Evolutionary conservation across 2,888 invertebrate species (phyloP), one percentile per base, ranked within the genome.

Genomic region (Eupeodes latifasciatus): DNA sequence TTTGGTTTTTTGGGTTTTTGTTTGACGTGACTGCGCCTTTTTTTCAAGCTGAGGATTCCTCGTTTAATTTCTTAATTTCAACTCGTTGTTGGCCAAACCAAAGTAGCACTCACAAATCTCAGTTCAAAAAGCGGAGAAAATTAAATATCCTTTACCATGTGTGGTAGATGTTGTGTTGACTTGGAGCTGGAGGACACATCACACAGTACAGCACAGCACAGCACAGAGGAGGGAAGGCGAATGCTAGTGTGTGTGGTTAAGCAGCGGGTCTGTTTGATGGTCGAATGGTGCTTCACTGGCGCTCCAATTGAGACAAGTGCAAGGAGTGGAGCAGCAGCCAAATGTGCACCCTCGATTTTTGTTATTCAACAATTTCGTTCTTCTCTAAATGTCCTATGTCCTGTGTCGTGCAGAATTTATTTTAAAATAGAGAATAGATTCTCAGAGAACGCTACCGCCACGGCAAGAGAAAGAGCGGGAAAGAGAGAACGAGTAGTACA

Each of bases 221-320:
- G 19, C 27, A 14, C 47, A 74, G 66, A 49, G 66, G 51, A 57
- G 49, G 74, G 14, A 53, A 62, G 47, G 44, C n/a, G 44, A 36
- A 36, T 36, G 51, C 34, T 14, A 55, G 40, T 57, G 49, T 77
- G 44, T 75, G 75, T 81, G 12, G 47, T 10, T 12, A 12, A 12
- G 12, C 11, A 11, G 83, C 88, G 79, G 71, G 53, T 74, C 77
- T 44, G 16, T 85, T 88, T 79, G 77, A 81, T 77, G 27, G 87
- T 69, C 74, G 81, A 81, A 77, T 81, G 78, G 78, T 85, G 75
- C 74, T 81, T 85, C 75, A 81, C 81, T 72, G 78, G 85, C 74
- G 78, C 85, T 78, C 78, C 78, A 88, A 81, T 85, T 81, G 88
- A 88, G 81, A 81, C 88, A 85, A 88, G 85, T 88, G 88, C 88